Base-by-base conservation (phyloP, 2,888 invertebrate species). In the Leptopterna dolabrata region DNA sequence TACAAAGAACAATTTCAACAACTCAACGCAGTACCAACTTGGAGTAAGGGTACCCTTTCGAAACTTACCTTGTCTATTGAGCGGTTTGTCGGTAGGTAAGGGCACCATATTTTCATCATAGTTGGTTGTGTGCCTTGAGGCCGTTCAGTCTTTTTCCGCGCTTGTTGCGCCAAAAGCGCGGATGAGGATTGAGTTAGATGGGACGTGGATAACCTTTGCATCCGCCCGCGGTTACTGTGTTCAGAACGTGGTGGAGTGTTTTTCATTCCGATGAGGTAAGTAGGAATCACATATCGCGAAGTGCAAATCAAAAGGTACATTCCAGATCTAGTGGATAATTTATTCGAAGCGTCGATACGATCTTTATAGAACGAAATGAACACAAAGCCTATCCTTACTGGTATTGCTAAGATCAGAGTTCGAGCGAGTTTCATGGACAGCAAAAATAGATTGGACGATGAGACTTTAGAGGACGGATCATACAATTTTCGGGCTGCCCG, bases 101-200 rank as follows among this genome's bases (percentile, higher is more conserved):
- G 63, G 63, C 63, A 63, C 63, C 63, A 63, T 24, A 63, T 63
- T 63, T 63, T 63, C 63, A 63, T 63, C 63, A 63, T 63, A 24
- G 63, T 24, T 63, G 63, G 24, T 63, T 27, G 11, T 27, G 27
- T 63, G 63, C 63, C 63, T 24, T 24, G 63, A 63, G 63, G 63
- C 24, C 63, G 0, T 51, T 63, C 24, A 4, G 7, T 24, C 6
- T 63, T 63, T 63, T 63, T 63, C 63, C 63, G 63, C 24, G 4
- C 24, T 24, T 24, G 63, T 63, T 63, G 63, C 63, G 63, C 63
- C 63, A 63, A 63, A 63, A 63, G 63, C 24, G 63, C 63, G 63
- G 63, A 63, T 63, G 63, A 63, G 63, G 63, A 63, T 63, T 63
- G 63, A 63, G 63, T 63, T 47, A 47, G 63, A 63, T 63, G 63